Base-by-base conservation (phyloP, 2,888 invertebrate genomes). In the Amphiduros pacificus region DNA sequence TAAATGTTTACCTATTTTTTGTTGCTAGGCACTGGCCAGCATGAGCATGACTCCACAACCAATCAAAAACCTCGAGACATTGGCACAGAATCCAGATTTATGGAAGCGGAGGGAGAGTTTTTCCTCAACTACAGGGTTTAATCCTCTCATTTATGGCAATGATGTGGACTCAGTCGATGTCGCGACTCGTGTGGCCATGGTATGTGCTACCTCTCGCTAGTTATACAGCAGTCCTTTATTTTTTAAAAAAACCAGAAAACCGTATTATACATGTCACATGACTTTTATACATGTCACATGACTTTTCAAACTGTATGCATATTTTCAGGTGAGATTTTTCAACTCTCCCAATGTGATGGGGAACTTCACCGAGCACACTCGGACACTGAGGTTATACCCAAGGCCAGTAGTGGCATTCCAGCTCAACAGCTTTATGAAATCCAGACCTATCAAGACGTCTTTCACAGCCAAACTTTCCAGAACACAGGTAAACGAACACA, bases 401-500 rank as follows among this genome's bases (percentile, higher is more conserved):
- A 87, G 99, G 59, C 98, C 99, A 0, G 99, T 99, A 2, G 99
- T 99, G 3, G 98, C 99, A 4, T 95, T 99, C 77, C 99, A 99
- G 85, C 92, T 95, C 75, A 93, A 95, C 84, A 94, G 94, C 78
- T 98, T 98, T 79, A 86, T 99, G 14, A 87, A 97, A 65, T 98
- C 98, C 9, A 87, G 99, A 32, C 95, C 96, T 0, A 86, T 92
- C 70, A 89, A 91, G 14, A 92, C 94, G 0, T 87, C 89, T 49
- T 99, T 97, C 81, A 87, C 97, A 52, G 91, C 91, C 75, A 90
- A 91, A 78, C 95, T 99, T 77, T 92, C 97, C 0, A 87, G 94
- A 72, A 96, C 97, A 2, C 97, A 98, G 87, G 90, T 89, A 77
- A 69, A 74, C 52, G 2, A 14, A 36, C 11, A 36, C 17, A 14